These are phyloP conservation scores for Therioaphis trifolii DNA, from an alignment of 2,888 invertebrate species.

Conservation along the genomic window DNA sequence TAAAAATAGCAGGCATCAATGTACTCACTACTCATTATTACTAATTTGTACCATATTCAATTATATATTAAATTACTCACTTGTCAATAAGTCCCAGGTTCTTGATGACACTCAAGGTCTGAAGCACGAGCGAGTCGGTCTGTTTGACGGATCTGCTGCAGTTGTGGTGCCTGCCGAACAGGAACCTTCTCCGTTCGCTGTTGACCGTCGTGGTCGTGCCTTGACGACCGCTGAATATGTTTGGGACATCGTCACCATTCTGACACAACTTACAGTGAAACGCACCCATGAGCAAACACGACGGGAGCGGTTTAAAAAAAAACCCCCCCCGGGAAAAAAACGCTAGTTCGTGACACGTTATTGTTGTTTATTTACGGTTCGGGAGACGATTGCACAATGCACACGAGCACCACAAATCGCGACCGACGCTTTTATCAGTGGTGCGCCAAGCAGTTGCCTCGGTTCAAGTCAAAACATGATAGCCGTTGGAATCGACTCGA, in stretches of 20 bases:
- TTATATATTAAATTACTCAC: too few relatives aligned
- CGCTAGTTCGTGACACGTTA: neutral
- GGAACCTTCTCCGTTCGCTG: constrained; percentile 42
- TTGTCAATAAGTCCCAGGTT: constrained; percentile 84
- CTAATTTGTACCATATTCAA: too few relatives aligned
- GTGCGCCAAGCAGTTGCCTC: neutral
- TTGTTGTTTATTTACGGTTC: neutral
- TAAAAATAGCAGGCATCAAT: too few relatives aligned
- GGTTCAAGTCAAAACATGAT: constrained; percentile 13
- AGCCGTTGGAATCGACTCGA: neutral
- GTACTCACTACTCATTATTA: too few relatives aligned
- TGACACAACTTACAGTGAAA: constrained; percentile 65
- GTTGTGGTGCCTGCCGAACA: constrained; percentile 56
- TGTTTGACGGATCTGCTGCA: constrained; percentile 66
- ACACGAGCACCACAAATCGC: neutral
- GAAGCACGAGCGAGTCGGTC: constrained; percentile 81
- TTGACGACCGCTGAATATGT: constrained; percentile 58
- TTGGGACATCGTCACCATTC: constrained; percentile 62
- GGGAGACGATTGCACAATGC: neutral
- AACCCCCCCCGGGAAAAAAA: neutral
- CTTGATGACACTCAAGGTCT: constrained; percentile 83
- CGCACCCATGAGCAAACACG: constrained; percentile 64
- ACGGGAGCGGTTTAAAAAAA: neutral
- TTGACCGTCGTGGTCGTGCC: constrained; percentile 33
- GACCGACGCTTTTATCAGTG: neutral